A percentile compares a stretch with the other conserved stretches of the same genome.
phyloP scores from a whole-genome alignment of 1,140 invertebrate genomes.

The Nilaparvata lugens region DNA sequence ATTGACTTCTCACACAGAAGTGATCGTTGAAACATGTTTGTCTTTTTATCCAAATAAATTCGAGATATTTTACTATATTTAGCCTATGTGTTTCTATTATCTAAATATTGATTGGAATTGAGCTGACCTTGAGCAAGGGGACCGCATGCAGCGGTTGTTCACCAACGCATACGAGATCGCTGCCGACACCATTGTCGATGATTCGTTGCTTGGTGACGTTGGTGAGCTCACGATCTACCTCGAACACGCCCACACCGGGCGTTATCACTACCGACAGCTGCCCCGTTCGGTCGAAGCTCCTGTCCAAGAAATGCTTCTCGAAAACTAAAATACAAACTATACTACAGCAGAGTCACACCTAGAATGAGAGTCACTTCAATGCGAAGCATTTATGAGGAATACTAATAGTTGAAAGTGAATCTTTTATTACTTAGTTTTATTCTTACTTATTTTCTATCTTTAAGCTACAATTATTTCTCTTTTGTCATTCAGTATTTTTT shows the following conservation, averaged over 20 bases:
- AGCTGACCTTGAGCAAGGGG: conserved; percentile 74
- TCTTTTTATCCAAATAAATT: no score
- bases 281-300: conserved; percentile 96
- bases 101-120: no score
- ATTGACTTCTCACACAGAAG: not conserved
- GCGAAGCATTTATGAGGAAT: no score
- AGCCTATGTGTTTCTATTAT: not conserved
- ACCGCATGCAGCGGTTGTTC: conserved; percentile 98
- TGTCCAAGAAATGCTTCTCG: conserved; percentile 95
- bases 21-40: no score
- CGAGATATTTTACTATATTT: no score
- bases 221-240: conserved; percentile 93
- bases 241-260: conserved; percentile 93
- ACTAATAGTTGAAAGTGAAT: no score
- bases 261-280: conserved; percentile 97
- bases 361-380: no score
- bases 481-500: no score
- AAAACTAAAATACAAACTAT: conserved; percentile 59
- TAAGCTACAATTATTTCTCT: no score
- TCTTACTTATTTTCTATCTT: no score
- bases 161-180: conserved; percentile 95
- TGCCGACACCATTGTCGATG: conserved; percentile 94
- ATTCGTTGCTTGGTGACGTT: conserved; percentile 98
- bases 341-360: no score
- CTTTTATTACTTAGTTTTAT: no score